Base-by-base conservation (phyloP, 2,888 invertebrate species). In the Andrena hattorfiana region DNA sequence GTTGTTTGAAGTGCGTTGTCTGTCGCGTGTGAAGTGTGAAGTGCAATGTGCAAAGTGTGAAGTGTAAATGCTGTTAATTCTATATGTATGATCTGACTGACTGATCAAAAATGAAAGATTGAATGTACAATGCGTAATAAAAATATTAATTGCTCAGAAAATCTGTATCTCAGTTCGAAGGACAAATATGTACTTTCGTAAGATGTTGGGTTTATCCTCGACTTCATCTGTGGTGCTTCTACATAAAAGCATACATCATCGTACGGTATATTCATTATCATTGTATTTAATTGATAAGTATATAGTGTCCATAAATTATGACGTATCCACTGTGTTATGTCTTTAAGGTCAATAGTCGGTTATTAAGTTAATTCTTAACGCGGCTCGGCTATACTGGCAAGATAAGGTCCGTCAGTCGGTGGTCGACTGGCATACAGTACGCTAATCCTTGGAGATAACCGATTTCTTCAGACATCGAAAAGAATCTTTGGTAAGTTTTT, bases 271-370 rank as follows among this genome's bases (percentile, higher is more conserved):
- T 80, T 68, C 68, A 51, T 49, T 64, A 81, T 81, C 81, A 80
- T 72, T 42, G 49, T 28, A 72, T 64, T 59, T 81, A 81, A 81
- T 81, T 68, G 72, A 81, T 79, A 79, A 81, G 68, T 64, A 26
- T 51, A 49, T 35, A 30, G 20, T 23, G 16, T 81, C 68, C 32
- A 63, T 30, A 72, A 72, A 81, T 81, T 81, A 68, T 23, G 49
- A 49, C 49, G 32, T 63, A 66, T 72, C 42, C 49, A 28, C 13
- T 26, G 67, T 8, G 49, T 78, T 81, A 67, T 62, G 49, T 78
- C 42, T 78, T 35, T 56, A 68, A 72, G 71, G 49, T 26, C 49
- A 73, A 72, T 59, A 79, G 81, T 72, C 68, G 13, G 51, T 73
- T 56, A 73, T 81, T 81, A 81, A 67, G 20, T 75, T 56, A 67